phyloP scores from a whole-genome alignment of 2,113 vertebrate species.

The Caranx melampygus region DNA sequence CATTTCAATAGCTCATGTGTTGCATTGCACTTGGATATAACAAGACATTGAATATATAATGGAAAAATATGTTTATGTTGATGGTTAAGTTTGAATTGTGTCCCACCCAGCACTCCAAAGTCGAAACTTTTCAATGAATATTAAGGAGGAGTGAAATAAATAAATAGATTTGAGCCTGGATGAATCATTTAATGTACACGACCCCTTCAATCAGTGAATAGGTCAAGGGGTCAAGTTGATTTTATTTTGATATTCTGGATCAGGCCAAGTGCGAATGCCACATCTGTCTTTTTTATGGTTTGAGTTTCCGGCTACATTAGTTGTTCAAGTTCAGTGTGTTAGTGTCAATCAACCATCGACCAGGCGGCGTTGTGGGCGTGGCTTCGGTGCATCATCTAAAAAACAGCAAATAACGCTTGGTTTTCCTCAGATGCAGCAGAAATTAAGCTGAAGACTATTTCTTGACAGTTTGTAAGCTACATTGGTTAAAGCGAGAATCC shows the following conservation, averaged over 20 bases:
- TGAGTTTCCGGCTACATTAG: background rate
- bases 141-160: background rate
- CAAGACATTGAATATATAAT: background rate
- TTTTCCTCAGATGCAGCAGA: background rate
- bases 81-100: background rate
- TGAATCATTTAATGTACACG: background rate
- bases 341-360: background rate
- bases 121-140: background rate
- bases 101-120: background rate
- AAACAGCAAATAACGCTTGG: background rate
- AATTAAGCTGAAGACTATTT: background rate
- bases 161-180: background rate
- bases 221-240: background rate
- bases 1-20: background rate
- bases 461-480: constrained; percentile 1
- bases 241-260: background rate
- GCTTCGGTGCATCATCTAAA: background rate
- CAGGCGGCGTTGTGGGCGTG: background rate
- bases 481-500: background rate
- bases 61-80: background rate
- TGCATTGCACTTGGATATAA: background rate
- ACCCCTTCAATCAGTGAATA: background rate
- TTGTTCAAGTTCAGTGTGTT: background rate
- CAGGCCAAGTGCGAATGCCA: too few relatives aligned
- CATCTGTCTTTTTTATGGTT: background rate